Conservation (phyloP, 2,888 invertebrate genomes). For the Hoplodrina ambigua region DNA sequence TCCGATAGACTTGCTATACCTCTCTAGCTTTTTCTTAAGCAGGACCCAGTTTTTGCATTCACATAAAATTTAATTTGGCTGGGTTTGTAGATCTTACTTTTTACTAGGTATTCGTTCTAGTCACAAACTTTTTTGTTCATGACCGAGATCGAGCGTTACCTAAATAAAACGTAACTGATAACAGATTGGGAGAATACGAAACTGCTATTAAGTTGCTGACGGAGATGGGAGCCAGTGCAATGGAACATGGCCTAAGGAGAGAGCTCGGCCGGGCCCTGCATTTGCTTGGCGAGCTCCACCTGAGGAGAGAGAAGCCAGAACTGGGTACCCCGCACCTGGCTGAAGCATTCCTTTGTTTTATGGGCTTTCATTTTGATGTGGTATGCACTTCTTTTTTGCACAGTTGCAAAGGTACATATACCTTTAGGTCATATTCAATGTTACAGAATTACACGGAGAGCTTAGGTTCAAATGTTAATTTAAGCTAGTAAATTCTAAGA, state of each 20-base stretch:
- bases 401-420: neutral
- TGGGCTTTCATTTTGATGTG: conserved; percentile 77
- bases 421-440: too few relatives aligned
- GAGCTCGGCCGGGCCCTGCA: conserved; percentile 84
- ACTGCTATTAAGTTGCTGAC: conserved; percentile 80
- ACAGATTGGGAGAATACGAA: conserved; percentile 81
- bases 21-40: neutral
- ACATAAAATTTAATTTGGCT: neutral
- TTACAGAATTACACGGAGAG: too few relatives aligned
- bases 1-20: too few relatives aligned
- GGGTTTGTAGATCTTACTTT: neutral
- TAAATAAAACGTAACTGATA: neutral
- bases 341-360: conserved; percentile 85
- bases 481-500: too few relatives aligned
- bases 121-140: neutral
- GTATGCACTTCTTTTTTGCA: conserved; percentile 55
- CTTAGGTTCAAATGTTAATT: too few relatives aligned
- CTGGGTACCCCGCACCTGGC: conserved; percentile 84
- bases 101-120: neutral
- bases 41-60: neutral
- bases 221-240: conserved; percentile 85
- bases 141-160: neutral
- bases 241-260: conserved; percentile 78
- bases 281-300: conserved; percentile 83
- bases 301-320: conserved; percentile 82